Percentiles rank a stretch among this genome's conserved stretches.
Conservation (phyloP, 2,797 vertebrate species). For the Hybognathus amarus region DNA sequence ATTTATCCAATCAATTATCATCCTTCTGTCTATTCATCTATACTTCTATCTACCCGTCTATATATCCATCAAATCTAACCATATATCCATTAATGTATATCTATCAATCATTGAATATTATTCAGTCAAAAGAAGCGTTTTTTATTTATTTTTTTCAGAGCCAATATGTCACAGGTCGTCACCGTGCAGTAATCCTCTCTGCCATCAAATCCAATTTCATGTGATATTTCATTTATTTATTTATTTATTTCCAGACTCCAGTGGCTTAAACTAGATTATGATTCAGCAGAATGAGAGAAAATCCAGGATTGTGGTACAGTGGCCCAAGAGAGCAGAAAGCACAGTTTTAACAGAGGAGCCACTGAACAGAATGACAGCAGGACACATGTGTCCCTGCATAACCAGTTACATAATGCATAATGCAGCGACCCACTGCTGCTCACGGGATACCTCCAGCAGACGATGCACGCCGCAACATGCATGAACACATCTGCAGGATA, state of each 20-base stretch:
- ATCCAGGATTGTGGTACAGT: slow-evolving; percentile 1
- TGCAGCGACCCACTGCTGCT: slow-evolving; percentile 8
- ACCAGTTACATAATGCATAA: slow-evolving; percentile 42
- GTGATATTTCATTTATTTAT: slow-evolving; percentile 16
- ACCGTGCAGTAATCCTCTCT: neutral
- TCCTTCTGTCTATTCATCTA: neutral
- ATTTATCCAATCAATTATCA: neutral
- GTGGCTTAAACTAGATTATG: slow-evolving; percentile 48
- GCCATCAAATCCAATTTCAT: slow-evolving; percentile 26
- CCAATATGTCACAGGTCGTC: slow-evolving; percentile 16
- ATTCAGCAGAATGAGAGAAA: slow-evolving; percentile 23
- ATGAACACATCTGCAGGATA: neutral
- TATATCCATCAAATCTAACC: neutral
- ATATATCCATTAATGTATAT: neutral
- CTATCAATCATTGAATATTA: neutral
- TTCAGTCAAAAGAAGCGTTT: neutral
- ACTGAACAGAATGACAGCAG: neutral
- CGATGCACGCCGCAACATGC: slow-evolving; percentile 1
- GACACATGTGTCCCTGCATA: slow-evolving; percentile 23
- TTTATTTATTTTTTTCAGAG: neutral
- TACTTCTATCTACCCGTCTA: neutral
- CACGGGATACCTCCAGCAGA: neutral
- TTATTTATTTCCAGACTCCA: slow-evolving; percentile 13
- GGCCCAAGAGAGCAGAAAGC: slow-evolving; percentile 26
- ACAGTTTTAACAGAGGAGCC: slow-evolving; percentile 20